These are phyloP conservation scores for Rotaria magnacalcarata DNA, from an alignment of 2,888 invertebrate species.

Conservation along the genomic window DNA sequence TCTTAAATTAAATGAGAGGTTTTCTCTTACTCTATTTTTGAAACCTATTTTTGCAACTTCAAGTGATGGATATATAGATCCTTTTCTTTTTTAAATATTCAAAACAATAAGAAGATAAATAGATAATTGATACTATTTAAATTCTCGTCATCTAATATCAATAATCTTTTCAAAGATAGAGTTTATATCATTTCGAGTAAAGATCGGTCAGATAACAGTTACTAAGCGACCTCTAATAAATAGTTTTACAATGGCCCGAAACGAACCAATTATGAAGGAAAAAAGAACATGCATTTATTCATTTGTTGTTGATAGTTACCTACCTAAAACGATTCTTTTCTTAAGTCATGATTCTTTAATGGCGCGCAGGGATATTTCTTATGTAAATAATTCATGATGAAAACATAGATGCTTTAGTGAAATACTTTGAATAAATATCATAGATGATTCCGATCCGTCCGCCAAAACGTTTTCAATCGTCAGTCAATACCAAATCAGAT, in stretches of 20 bases:
- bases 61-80: no score
- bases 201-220: background rate
- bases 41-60: no score
- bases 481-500: background rate
- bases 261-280: background rate
- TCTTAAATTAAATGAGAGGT: no score
- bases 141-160: no score
- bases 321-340: background rate
- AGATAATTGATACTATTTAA: no score
- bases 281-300: background rate
- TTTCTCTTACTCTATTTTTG: no score
- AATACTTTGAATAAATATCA: background rate
- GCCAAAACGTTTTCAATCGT: slow-evolving; percentile 4
- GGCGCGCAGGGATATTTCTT: background rate
- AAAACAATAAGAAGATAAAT: no score
- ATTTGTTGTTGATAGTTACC: no score
- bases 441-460: slow-evolving; percentile 3
- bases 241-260: background rate
- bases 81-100: no score
- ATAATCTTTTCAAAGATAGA: no score
- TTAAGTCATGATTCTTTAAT: background rate
- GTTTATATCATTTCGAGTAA: no score
- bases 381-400: background rate
- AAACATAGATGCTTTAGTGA: background rate
- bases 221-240: slow-evolving; percentile 8